Conservation (phyloP, 1,140 invertebrate species). For the Ooceraea biroi region DNA sequence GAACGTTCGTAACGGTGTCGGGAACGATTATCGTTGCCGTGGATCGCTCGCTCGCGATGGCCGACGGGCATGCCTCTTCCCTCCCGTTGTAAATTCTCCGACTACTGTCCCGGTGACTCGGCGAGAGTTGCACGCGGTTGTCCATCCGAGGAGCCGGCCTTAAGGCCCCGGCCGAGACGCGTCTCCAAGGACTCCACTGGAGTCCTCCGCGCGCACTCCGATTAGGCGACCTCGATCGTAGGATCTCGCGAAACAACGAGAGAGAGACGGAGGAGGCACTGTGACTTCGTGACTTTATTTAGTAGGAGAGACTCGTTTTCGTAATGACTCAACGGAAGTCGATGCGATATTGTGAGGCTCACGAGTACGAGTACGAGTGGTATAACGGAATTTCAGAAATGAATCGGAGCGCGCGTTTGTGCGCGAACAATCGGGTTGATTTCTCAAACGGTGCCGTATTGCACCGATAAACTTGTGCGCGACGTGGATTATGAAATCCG, state of each 20-base stretch:
- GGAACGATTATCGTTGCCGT: constrained; percentile 33
- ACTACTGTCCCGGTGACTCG: constrained; percentile 28
- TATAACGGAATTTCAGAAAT: constrained; percentile 12
- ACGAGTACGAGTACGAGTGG: too few species aligned
- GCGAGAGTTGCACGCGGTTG: constrained; percentile 21
- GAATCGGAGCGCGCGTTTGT: constrained; percentile 3
- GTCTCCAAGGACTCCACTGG: not conserved
- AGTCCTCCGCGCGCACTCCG: constrained; percentile 6
- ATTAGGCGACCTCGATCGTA: constrained; percentile 21
- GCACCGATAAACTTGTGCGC: constrained; percentile 33
- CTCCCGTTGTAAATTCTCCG: constrained; percentile 29
- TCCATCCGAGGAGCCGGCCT: not conserved
- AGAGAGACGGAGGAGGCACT: not conserved
- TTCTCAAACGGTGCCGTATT: constrained; percentile 38
- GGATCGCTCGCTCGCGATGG: constrained; percentile 35
- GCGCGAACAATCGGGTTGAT: constrained; percentile 27
- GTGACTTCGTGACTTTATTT: too few species aligned
- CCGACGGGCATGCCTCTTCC: constrained; percentile 17
- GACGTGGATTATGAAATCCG: constrained; percentile 41
- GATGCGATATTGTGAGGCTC: too few species aligned
- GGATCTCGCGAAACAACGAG: constrained; percentile 15
- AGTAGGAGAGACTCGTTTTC: too few species aligned
- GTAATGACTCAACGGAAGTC: too few species aligned
- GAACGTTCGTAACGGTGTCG: constrained; percentile 24
- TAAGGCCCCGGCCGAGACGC: constrained; percentile 8